Percentiles rank a stretch among this genome's conserved stretches.
These are phyloP conservation scores for Aphelinus certus DNA, from an alignment of 1,140 invertebrate genomes.

Conservation along the genomic window DNA sequence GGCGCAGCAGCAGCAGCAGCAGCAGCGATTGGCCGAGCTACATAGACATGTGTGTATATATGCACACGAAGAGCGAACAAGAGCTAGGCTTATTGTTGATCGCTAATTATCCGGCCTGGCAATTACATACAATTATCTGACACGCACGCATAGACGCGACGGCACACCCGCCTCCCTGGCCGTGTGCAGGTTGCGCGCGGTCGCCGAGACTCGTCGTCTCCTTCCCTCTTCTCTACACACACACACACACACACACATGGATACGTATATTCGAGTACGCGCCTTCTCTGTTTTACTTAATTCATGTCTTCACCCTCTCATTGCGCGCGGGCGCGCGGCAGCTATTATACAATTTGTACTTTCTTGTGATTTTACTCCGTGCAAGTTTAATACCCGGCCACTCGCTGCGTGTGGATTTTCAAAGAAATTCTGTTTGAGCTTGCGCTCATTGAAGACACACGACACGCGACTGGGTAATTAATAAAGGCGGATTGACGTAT, in stretches of 20 bases:
- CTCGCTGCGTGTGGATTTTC: too few species aligned
- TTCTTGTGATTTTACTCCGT: not conserved
- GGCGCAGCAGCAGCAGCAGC: constrained; percentile 30
- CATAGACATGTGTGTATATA: not conserved
- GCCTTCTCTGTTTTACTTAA: constrained; percentile 12
- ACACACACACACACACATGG: too few species aligned
- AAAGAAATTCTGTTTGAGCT: too few species aligned
- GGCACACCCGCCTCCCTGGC: constrained; percentile 29
- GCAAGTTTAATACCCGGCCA: not conserved
- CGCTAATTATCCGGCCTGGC: constrained; percentile 61
- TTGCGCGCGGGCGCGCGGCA: not conserved
- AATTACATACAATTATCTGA: constrained; percentile 63
- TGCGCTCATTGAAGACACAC: too few species aligned
- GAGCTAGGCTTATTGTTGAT: constrained; percentile 60
- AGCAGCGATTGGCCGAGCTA: not conserved
- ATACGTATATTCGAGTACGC: not conserved
- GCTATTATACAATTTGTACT: constrained; percentile 6
- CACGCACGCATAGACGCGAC: constrained; percentile 53
- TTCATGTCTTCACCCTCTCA: not conserved
- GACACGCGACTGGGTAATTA: too few species aligned
- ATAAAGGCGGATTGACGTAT: too few species aligned
- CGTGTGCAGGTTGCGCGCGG: too few species aligned
- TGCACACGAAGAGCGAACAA: constrained; percentile 18
- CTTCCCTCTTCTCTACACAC: too few species aligned
- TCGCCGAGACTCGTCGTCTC: too few species aligned